Evolutionary conservation across 2,888 invertebrate species (phyloP), one percentile per base, ranked within the genome.

Genomic region (Ophioninae sp.): DNA sequence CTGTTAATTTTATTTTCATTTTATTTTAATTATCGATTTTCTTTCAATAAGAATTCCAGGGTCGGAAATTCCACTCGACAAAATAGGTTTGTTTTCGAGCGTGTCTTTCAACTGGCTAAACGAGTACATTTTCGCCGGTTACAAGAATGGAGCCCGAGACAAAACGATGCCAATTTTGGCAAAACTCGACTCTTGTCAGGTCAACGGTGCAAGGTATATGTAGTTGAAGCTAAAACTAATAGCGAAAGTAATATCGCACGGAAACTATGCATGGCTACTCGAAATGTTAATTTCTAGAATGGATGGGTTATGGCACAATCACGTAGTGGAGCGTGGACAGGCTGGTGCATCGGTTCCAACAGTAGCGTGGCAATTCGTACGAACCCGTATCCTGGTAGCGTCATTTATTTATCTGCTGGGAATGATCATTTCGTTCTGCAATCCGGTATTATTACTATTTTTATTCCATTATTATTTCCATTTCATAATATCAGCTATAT

Each of bases 71-170:
- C 88, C 89, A 9, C 72, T 94, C 39, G 93, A 94, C 80, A 91
- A 91, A 81, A 92, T 94, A 17, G 94, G 94, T 6, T 91, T 94
- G 72, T 91, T 94, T 84, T 94, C 94, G 9, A 93, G 93, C 86
- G 91, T 94, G 23, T 93, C 94, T 0, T 94, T 93, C 86, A 92
- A 93, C 51, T 95, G 94, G 94, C 91, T 94, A 84, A 93, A 93
- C 9, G 90, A 91, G 37, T 92, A 94, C 73, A 93, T 94, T 90
- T 93, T 92, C 89, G 91, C 91, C 41, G 93, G 94, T 0, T 94
- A 93, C 87, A 92, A 90, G 79, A 91, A 91, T 77, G 93, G 93
- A 17, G 90, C 94, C 8, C 90, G 91, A 10, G 87, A 91, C 20
- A 93, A 93, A 6, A 91, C 93, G 79, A 87, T 94, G 63, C 87